Evolutionary conservation across 2,797 vertebrate species (phyloP), one percentile per base, ranked within the genome.

Genomic region (Acanthopagrus latus): DNA sequence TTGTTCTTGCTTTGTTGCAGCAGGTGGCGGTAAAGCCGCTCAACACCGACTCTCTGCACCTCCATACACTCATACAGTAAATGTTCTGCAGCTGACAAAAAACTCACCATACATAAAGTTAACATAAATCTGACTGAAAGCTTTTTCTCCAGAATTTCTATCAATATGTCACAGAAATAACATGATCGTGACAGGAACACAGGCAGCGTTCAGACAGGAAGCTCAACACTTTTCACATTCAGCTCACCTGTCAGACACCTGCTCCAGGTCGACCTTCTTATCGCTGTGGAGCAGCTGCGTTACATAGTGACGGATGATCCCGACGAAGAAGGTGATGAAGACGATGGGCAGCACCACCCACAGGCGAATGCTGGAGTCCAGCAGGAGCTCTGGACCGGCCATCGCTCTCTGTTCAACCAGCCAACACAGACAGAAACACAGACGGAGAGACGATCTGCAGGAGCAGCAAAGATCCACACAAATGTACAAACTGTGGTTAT

Each of bases 291-390:
- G 81, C 55, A 97, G 92, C 60, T 94, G 94, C 23, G 95, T 96
- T 25, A 96, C 91, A 20, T 96, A 96, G 89, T 96, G 96, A 27
- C 96, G 95, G 48, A 96, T 88, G 78, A 97, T 88, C 1, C 96
- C 96, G 1, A 96, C 94, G 0, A 95, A 84, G 84, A 97, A 95
- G 11, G 96, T 96, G 89, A 97, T 96, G 73, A 96, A 95, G 52
- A 97, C 96, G 52, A 97, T 96, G 78, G 96, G 96, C 67, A 97
- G 85, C 5, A 97, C 94, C 12, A 97, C 96, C 96, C 96, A 97
- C 78, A 96, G 33, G 4, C 96, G 93, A 27, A 97, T 97, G 71
- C 93, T 96, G 79, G 96, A 95, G 91, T 97, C 96, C 82, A 97
- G 66, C 23, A 97, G 86, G 72, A 96, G 89, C 92, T 96, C 96